Evolutionary conservation across 2,888 invertebrate species (phyloP), one percentile per base, ranked within the genome.

Genomic region (Cosmia pyralina): DNA sequence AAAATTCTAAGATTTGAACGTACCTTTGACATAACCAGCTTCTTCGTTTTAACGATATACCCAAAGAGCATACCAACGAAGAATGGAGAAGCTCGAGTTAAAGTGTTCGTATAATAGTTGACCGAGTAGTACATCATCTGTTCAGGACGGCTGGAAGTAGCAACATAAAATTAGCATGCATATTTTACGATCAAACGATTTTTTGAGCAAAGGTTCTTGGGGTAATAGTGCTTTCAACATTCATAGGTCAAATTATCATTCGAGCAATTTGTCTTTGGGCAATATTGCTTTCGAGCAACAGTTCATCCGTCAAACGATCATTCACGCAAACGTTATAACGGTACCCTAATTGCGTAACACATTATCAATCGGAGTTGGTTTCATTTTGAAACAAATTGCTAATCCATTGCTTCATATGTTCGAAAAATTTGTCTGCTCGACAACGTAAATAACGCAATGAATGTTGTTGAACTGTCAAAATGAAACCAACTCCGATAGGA

Each of bases 61-160:
- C 93, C 92, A 57, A 89, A 87, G 0, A 89, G 63, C 90, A 93
- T 88, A 19, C 93, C 93, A 2, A 92, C 86, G 15, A 93, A 78
- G 77, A 92, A 93, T 0, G 92, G 90, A 0, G 90, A 72, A 0
- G 88, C 90, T 75, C 94, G 84, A 0, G 93, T 90, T 19, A 94
- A 80, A 1, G 92, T 90, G 75, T 93, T 92, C 17, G 90, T 71
- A 60, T 94, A 93, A 70, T 92, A 94, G 34, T 88, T 79, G 0
- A 78, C 75, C 44, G 85, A 60, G 22, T 89, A 92, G 53, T 85
- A 80, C 69, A 69, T 17, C 8, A 70, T 62, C 4, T 82, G 58
- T 4, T 84, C 68, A 34, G 73, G 79, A 13, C 76, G 81, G 8
- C 89, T 87, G 62, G n/a, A 63, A 64, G 3, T n/a, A 52, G n/a